Evolutionary conservation across 2,888 invertebrate genomes (phyloP).

Genomic region (Geotrupes spiniger): DNA sequence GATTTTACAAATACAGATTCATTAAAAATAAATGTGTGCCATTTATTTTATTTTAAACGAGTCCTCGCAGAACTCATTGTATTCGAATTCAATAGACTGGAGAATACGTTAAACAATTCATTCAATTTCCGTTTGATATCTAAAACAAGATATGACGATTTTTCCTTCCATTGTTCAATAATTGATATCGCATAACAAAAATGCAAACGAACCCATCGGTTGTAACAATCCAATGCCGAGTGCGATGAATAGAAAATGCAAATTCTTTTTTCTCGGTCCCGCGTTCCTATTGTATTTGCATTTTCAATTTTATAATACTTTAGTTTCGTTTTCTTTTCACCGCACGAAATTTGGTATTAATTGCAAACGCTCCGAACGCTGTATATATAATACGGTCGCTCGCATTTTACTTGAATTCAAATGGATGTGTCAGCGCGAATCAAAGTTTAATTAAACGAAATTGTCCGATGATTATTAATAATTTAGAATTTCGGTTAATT

Average conservation of each 20-base stretch:
- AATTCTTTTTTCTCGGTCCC: constrained; percentile 16
- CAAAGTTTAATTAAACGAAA: too few relatives aligned
- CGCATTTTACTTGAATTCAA: not conserved
- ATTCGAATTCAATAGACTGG: constrained; percentile 2
- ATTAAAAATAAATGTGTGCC: too few relatives aligned
- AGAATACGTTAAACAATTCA: constrained; percentile 14
- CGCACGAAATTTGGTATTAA: not conserved
- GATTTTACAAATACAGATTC: too few relatives aligned
- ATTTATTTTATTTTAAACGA: too few relatives aligned
- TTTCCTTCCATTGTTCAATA: constrained; percentile 16
- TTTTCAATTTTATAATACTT: constrained; percentile 15
- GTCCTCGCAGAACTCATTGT: constrained; percentile 2
- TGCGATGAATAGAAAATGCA: constrained; percentile 12
- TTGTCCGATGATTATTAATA: too few relatives aligned
- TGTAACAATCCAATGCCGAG: constrained; percentile 21
- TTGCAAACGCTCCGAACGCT: not conserved
- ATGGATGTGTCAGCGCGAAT: not conserved
- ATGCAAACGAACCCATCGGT: constrained; percentile 19
- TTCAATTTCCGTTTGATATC: constrained; percentile 16
- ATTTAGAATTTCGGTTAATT: too few relatives aligned
- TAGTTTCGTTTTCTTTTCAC: not conserved
- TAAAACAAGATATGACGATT: constrained; percentile 18
- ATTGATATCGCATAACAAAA: constrained; percentile 18
- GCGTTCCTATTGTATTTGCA: constrained; percentile 17
- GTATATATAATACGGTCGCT: not conserved